These are phyloP conservation scores for Entomyzon cyanotis DNA, from an alignment of 2,113 vertebrate genomes.

Conservation along the genomic window DNA sequence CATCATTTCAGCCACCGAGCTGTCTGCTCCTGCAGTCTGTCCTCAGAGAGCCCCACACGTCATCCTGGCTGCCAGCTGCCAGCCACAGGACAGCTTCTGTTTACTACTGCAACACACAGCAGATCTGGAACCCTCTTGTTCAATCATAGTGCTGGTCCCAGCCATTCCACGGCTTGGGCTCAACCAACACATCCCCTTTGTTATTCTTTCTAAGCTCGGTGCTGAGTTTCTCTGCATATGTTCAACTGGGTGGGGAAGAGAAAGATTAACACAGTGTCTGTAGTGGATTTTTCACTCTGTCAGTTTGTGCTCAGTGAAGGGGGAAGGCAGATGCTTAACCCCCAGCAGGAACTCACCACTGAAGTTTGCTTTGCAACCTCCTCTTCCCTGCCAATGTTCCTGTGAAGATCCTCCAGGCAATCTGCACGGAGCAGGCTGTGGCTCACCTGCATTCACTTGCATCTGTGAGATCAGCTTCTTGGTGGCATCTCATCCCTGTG, in stretches of 20 bases:
- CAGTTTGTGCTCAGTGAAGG: background rate
- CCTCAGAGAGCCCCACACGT: background rate
- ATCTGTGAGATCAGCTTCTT: conserved; percentile 21
- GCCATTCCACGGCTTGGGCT: background rate
- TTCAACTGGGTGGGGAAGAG: background rate
- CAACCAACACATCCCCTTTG: background rate
- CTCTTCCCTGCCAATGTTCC: conserved; percentile 26
- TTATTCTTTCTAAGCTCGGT: background rate
- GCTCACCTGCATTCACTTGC: conserved; percentile 28
- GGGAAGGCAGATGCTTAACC: conserved; percentile 27
- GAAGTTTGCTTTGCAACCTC: background rate
- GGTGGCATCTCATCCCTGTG: conserved; percentile 1
- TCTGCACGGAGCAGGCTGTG: background rate
- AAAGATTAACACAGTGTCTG: background rate
- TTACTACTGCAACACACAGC: background rate
- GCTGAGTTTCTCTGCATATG: background rate
- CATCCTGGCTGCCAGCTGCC: background rate
- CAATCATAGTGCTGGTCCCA: background rate
- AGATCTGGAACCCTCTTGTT: background rate
- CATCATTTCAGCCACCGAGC: background rate
- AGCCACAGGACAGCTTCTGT: background rate
- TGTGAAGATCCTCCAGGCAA: conserved; percentile 53
- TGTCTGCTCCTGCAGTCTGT: background rate
- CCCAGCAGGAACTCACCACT: background rate
- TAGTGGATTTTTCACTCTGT: background rate